Conservation (phyloP, 2,888 invertebrate genomes). For the Elmis aenea region DNA sequence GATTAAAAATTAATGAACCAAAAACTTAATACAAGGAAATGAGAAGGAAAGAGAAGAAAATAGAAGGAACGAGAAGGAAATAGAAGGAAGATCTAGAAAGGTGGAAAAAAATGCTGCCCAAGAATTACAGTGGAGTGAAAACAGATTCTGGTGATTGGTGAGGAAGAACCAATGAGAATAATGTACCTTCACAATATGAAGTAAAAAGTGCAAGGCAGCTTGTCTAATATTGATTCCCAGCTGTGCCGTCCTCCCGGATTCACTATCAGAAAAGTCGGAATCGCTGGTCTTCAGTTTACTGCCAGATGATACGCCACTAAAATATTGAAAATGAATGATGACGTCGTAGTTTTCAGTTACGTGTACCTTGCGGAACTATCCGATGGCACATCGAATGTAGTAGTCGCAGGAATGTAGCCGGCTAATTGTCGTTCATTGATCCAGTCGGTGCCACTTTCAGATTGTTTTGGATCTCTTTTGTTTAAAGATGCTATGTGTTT, state of each 20-base stretch:
- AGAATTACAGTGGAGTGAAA: no score
- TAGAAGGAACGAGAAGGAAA: no score
- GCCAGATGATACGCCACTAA: no score
- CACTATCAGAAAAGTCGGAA: conserved; percentile 63
- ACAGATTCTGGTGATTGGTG: neutral
- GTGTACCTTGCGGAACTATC: no score
- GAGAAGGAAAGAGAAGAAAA: no score
- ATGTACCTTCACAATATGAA: conserved; percentile 54
- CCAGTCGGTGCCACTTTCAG: conserved; percentile 4
- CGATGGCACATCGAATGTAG: no score
- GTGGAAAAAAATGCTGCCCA: no score
- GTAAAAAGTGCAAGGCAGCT: conserved; percentile 59
- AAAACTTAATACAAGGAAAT: no score
- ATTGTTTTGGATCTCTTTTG: conserved; percentile 18
- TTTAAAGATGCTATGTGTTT: conserved; percentile 17
- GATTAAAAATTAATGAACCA: no score
- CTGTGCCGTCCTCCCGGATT: conserved; percentile 45
- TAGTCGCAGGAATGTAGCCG: conserved; percentile 8
- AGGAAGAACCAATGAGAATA: conserved; percentile 1
- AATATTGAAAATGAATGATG: no score
- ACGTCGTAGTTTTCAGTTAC: no score
- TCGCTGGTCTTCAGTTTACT: conserved; percentile 55
- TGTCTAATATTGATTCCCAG: conserved; percentile 52
- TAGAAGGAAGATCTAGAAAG: no score
- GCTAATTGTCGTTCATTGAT: conserved; percentile 1